Base-by-base conservation (phyloP, 1,140 invertebrate species). In the Euglossa dilemma region DNA sequence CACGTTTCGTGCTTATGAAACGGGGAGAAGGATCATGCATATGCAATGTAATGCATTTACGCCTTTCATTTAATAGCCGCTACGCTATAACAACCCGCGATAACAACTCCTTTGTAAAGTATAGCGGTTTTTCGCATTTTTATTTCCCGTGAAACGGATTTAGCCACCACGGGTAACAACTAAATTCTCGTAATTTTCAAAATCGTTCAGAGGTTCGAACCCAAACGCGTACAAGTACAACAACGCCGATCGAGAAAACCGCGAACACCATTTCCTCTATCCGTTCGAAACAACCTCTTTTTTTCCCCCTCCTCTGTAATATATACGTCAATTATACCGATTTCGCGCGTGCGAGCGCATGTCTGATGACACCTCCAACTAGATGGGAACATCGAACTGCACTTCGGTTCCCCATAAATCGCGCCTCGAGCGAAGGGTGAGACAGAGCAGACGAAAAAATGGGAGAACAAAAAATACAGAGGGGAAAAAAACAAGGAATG, bases 401-500 rank as follows among this genome's bases (percentile, higher is more conserved):
- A 94, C 92, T 93, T 92, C 89, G 87, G 84, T 84, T 79, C 69
- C 79, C 91, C 90, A 92, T 93, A 92, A 93, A 93, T 91, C 90
- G 82, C 87, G 74, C 77, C 86, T 67, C 83, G 85, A 20, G 61
- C 79, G 57, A 80, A 88, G 69, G 69, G 85, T 6, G n/a, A 79
- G 59, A 45, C 43, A 72, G 64, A 61, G 43, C 25, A 28, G 25
- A 28, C 9, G 45, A 61, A 8, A 59, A 45, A 56, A 47, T 8
- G 18, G 12, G 67, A 50, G 25, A 79, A 52, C 50, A 25, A 70
- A 47, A 11, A 20, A 54, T 25, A 36, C 45, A 47, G 47, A 45
- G 14, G n/a, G 45, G 5, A 23, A 43, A 67, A 43, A 43, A 43
- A 28, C 12, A 20, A 18, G 23, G 18, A 72, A 16, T 6, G 0